phyloP scores from a whole-genome alignment of 1,140 invertebrate genomes.

The Druon quercuslanigerum region DNA sequence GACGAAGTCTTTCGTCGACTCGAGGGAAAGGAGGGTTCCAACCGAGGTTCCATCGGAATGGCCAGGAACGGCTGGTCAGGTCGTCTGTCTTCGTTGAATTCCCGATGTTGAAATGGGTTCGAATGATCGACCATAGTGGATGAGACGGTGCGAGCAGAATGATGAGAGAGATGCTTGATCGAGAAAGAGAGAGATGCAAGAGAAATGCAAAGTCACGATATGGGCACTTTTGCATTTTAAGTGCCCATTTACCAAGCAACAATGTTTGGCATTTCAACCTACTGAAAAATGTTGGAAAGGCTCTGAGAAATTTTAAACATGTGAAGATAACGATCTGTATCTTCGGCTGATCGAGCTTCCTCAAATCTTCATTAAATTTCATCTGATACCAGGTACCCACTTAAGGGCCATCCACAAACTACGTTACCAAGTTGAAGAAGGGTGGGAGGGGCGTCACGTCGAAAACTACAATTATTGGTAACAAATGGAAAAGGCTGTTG shows the following conservation, averaged over 20 bases:
- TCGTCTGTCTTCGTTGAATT: slow-evolving; percentile 27
- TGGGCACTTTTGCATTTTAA: slow-evolving; percentile 13
- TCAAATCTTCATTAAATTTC: too few relatives aligned
- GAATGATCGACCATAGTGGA: slow-evolving; percentile 17
- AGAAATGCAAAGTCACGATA: slow-evolving; percentile 32
- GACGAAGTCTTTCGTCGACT: slow-evolving; percentile 43
- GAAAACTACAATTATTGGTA: too few relatives aligned
- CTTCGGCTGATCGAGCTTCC: too few relatives aligned
- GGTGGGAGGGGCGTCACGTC: too few relatives aligned
- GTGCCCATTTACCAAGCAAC: slow-evolving; percentile 19
- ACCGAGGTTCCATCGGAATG: slow-evolving; percentile 40
- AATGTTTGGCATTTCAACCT: slow-evolving; percentile 12
- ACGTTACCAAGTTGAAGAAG: too few relatives aligned
- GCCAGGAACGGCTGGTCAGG: slow-evolving; percentile 34
- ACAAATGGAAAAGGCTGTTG: too few relatives aligned
- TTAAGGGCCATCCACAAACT: too few relatives aligned
- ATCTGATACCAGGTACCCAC: too few relatives aligned
- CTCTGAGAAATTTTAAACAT: background rate
- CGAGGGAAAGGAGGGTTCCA: slow-evolving; percentile 36
- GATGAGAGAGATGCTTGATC: slow-evolving; percentile 1
- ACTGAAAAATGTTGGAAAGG: background rate
- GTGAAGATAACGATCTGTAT: too few relatives aligned
- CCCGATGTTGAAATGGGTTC: slow-evolving; percentile 16
- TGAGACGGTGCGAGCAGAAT: slow-evolving; percentile 3
- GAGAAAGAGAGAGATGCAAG: background rate